Evolutionary conservation across 2,797 vertebrate genomes (phyloP), one percentile per base, ranked within the genome.

Genomic region (Micromesistius poutassou): DNA sequence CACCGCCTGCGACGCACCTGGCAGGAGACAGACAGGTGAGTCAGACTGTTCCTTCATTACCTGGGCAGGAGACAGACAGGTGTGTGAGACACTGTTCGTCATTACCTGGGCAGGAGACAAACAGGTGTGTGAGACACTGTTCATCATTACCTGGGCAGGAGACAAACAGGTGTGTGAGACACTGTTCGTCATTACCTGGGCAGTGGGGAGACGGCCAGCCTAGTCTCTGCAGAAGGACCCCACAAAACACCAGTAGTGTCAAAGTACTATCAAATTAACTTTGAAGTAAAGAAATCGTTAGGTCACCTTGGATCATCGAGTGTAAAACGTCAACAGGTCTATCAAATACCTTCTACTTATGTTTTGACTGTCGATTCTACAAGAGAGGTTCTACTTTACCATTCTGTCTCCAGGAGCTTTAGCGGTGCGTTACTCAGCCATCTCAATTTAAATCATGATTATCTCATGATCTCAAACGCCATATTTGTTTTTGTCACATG

Each of bases 1-100:
- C 96, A 98, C 88, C 93, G 97, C 22, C 95, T 97, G 75, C 94
- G 95, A 89, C 93, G 86, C 79, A 95, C 95, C 16, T 97, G 96
- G 96, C 95, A 94, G 40, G 96, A 97, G 78, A 94, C 93, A 0
- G 92, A 96, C 93, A 96, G 95, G 96, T 97, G 25, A 73, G 90
- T 50, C 3, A 79, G 70, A 73, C 40, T 16, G 40, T 38, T 38
- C 36, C 9, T 33, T 38, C 36, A 38, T 38, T 38, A 38, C 33
- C 33, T 35, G 0, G 33, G 33, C 33, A 35, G 33, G 33, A 35
- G 33, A 35, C 33, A 35, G 33, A 35, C 33, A 35, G 33, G 33
- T 35, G 33, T 0, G 33, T 35, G 33, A 35, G 33, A 35, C 33
- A 35, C 33, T 35, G 33, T 35, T 35, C 33, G 55, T 28, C 0